Conservation (phyloP, 2,888 invertebrate species). For the Trichopria drosophilae region DNA sequence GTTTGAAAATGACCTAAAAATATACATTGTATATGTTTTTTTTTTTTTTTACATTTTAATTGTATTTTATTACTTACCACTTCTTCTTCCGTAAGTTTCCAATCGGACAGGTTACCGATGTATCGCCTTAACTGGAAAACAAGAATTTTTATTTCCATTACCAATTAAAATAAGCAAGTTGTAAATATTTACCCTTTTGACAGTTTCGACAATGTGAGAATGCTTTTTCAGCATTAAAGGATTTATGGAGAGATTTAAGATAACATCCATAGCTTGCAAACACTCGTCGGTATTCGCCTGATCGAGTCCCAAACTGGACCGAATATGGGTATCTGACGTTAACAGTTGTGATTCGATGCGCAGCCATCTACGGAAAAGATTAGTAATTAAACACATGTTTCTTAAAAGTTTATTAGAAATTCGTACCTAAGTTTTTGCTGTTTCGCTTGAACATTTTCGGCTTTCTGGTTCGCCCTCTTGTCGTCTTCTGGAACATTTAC, state of each 20-base stretch:
- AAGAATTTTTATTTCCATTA: conserved; percentile 14
- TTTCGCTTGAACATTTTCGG: background rate
- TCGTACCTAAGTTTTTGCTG: background rate
- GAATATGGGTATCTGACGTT: conserved; percentile 69
- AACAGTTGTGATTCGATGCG: conserved; percentile 69
- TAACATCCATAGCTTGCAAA: conserved; percentile 69
- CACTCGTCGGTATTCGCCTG: conserved; percentile 75
- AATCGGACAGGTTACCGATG: conserved; percentile 75
- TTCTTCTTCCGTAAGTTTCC: conserved; percentile 69
- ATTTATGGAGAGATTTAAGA: conserved; percentile 65
- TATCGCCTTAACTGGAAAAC: conserved; percentile 67
- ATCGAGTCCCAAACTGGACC: conserved; percentile 67
- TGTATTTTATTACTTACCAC: no score
- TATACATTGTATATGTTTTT: conserved; percentile 26
- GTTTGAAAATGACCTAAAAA: conserved; percentile 62
- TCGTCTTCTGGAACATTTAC: conserved; percentile 67
- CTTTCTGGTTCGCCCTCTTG: conserved; percentile 53
- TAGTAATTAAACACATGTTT: background rate
- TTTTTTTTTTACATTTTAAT: no score
- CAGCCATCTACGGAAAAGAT: conserved; percentile 59
- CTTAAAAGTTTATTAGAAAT: background rate
- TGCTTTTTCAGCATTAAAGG: conserved; percentile 81
- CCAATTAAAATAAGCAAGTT: conserved; percentile 5
- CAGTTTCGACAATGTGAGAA: conserved; percentile 76
- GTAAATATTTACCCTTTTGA: conserved; percentile 63